These are phyloP conservation scores for Lycaon pictus DNA, from an alignment of 2,113 vertebrate species.

Conservation along the genomic window DNA sequence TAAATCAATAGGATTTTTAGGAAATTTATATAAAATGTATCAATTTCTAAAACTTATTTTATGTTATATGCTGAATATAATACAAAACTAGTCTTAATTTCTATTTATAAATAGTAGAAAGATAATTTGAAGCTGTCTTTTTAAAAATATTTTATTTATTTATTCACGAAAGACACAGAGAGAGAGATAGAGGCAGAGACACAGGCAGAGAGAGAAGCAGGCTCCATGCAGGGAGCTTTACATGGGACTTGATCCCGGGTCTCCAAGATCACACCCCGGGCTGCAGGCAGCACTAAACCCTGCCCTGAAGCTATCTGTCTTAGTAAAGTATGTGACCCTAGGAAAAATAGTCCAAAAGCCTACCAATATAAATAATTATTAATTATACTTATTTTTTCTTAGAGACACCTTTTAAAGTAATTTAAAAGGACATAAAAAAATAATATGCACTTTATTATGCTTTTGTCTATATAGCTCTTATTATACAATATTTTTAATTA, in stretches of 20 bases:
- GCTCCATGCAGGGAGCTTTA: too few relatives aligned
- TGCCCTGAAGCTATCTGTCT: not conserved
- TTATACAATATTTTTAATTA: not conserved
- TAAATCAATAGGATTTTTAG: not conserved
- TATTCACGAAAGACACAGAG: too few relatives aligned
- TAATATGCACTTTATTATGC: not conserved
- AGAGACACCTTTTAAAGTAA: not conserved
- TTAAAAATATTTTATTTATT: too few relatives aligned
- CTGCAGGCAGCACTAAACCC: too few relatives aligned
- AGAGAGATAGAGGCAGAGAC: too few relatives aligned
- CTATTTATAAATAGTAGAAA: not conserved
- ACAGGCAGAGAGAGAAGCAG: too few relatives aligned
- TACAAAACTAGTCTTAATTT: not conserved
- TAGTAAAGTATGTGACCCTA: not conserved
- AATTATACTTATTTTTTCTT: not conserved
- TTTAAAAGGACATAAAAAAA: not conserved
- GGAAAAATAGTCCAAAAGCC: not conserved
- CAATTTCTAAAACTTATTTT: not conserved
- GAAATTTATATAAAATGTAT: not conserved
- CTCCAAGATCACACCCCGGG: too few relatives aligned
- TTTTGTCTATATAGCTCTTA: not conserved
- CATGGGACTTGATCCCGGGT: too few relatives aligned
- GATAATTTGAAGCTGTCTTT: not conserved
- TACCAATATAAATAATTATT: not conserved
- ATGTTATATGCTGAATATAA: not conserved